These are phyloP conservation scores for Argya squamiceps DNA, from an alignment of 2,797 vertebrate genomes.

Conservation along the genomic window DNA sequence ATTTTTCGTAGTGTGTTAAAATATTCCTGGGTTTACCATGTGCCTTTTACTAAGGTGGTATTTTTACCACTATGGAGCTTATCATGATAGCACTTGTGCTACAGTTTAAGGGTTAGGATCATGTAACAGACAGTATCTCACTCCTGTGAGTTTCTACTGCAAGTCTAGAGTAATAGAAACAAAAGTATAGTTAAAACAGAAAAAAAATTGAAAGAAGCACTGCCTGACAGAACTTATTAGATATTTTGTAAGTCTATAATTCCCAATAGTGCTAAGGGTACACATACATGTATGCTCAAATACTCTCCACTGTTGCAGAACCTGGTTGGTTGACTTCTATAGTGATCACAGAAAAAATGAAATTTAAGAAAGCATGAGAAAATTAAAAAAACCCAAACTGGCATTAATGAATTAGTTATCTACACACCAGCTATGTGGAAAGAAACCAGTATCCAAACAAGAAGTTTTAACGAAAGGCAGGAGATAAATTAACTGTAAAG, in stretches of 20 bases:
- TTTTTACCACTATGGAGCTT: background rate
- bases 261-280: background rate
- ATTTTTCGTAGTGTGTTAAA: background rate
- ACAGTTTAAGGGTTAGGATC: background rate
- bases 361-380: background rate
- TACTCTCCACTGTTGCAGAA: background rate
- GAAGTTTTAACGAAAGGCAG: background rate
- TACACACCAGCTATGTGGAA: background rate
- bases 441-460: background rate
- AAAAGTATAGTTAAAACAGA: background rate
- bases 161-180: background rate
- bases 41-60: background rate
- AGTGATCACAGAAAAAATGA: background rate
- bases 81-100: background rate
- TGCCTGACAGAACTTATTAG: background rate
- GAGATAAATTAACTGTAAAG: background rate
- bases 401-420: background rate
- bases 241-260: background rate
- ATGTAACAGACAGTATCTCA: background rate
- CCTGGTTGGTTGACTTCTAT: background rate
- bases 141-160: background rate
- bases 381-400: background rate
- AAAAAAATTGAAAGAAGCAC: background rate
- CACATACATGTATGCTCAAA: background rate
- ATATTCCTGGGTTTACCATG: background rate